These are phyloP conservation scores for Eubasilissa splendida DNA, from an alignment of 2,888 invertebrate genomes.

Conservation along the genomic window DNA sequence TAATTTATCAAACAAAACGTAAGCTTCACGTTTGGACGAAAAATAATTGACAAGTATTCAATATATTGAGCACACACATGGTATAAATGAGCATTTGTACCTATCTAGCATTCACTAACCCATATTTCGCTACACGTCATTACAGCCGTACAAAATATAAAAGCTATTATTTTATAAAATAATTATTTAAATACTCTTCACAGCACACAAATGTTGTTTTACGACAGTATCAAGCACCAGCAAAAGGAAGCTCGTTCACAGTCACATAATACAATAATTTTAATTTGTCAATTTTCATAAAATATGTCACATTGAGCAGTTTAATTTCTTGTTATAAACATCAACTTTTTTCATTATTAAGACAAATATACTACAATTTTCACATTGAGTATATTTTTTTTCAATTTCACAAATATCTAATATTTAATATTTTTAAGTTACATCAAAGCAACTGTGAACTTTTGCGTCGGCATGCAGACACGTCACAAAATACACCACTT, in stretches of 20 bases:
- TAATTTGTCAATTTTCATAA: too few species aligned
- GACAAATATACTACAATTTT: too few species aligned
- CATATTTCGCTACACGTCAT: neutral
- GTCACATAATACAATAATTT: neutral
- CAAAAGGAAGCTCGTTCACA: conserved; percentile 19
- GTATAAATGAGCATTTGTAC: neutral
- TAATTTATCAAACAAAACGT: too few species aligned
- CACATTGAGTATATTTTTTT: too few species aligned
- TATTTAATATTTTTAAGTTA: too few species aligned
- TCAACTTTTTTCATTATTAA: too few species aligned
- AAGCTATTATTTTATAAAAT: neutral
- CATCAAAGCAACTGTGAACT: neutral
- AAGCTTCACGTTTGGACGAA: too few species aligned
- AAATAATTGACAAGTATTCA: too few species aligned
- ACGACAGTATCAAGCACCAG: conserved; percentile 21
- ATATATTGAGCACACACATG: neutral
- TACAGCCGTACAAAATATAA: neutral
- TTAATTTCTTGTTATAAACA: too few species aligned
- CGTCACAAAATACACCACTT: neutral
- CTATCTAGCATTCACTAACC: neutral
- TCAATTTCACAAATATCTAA: too few species aligned
- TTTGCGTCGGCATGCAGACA: conserved; percentile 1
- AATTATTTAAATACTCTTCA: conserved; percentile 27
- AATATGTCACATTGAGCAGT: too few species aligned
- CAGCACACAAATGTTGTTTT: conserved; percentile 14